Evolutionary conservation across 35 echinoderm and acorn worm species (phyloP), one percentile per base, ranked within the genome.

Genomic region (Stichopus chloronotus): DNA sequence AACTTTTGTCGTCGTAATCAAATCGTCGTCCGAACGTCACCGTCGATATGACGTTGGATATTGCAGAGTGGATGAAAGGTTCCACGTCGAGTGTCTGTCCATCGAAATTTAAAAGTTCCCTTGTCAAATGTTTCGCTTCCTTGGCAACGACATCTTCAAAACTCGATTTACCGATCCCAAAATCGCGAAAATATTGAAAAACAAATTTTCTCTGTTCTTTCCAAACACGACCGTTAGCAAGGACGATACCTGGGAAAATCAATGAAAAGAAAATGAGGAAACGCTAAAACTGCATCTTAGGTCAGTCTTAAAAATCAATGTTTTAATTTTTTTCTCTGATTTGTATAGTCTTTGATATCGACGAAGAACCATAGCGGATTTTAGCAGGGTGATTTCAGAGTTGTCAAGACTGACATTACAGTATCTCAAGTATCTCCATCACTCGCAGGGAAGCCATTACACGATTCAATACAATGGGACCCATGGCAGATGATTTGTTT

Each of bases 1-100:
- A 93, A 55, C 16, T 54, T 88, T 68, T 71, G 63, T 93, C 92
- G 57, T 87, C n/a, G 52, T 93, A 93, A 25, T 93, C 80, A 88
- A 93, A 93, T 22, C 92, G 20, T 19, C 68, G 52, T n/a, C 92
- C 92, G 24, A 88, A 93, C 5, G 84, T 4, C 11, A 93, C 81
- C 9, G 59, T 74, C 16, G 81, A 77, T 17, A 86, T 93, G 13
- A 93, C 80, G 72, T 93, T 93, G 8, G 79, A 93, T 8, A 63
- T 81, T 52, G 92, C 82, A 30, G 72, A 88, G 22, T 53, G 56
- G 5, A 88, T 6, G 1, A 93, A 68, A 77, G 77, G 56, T 53
- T 55, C 59, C 16, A 83, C 9, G 43, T 76, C 22, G 16, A 88
- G 7, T 21, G 63, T 11, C 11, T 68, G 53, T 12, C 84, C 84